Evolutionary conservation across 2,113 vertebrate species (phyloP), one percentile per base, ranked within the genome.

Genomic region (Mastomys coucha): DNA sequence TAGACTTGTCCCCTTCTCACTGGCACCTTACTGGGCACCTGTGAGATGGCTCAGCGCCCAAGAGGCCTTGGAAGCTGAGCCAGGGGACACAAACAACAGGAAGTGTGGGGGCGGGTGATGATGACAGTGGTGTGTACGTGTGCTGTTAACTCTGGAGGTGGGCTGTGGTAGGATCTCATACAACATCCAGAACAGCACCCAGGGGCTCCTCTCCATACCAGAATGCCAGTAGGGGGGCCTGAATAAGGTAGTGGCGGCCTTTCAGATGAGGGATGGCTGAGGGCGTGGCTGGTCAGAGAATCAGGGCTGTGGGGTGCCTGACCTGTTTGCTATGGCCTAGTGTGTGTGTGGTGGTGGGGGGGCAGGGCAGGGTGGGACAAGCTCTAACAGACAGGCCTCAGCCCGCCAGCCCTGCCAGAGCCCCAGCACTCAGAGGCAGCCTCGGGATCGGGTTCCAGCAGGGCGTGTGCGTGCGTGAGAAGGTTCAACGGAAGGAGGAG

Each of bases 401-500:
- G 96, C 97, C 77, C 17, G 97, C 95, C 92, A 82, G 76, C 76
- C 39, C 88, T 80, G 56, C 56, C 36, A 85, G 42, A 78, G 76
- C 45, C 33, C 42, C 90, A 53, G 65, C 94, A 94, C 0, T 45
- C 9, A 3, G 22, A 98, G 95, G 96, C 85, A 42, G 92, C 91
- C 86, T 63, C 33, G 8, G 92, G 96, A 89, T 98, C 96, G 51
- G 96, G 96, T 98, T 97, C 97, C 97, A 97, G 88, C 16, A 97
- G 97, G 97, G 97, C 67, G 97, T 98, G 92, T 95, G 96, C 94
- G 93, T 97, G 96, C 96, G 93, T 98, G 96, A 97, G 97, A 98
- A 98, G 96, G 90, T 70, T 22, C 45, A 36, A 24, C 80, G 33
- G 73, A 87, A 96, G 88, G 73, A 95, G 81, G 56, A 92, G 97